Conservation (phyloP, 2,888 invertebrate genomes). For the Cantharis rufa region DNA sequence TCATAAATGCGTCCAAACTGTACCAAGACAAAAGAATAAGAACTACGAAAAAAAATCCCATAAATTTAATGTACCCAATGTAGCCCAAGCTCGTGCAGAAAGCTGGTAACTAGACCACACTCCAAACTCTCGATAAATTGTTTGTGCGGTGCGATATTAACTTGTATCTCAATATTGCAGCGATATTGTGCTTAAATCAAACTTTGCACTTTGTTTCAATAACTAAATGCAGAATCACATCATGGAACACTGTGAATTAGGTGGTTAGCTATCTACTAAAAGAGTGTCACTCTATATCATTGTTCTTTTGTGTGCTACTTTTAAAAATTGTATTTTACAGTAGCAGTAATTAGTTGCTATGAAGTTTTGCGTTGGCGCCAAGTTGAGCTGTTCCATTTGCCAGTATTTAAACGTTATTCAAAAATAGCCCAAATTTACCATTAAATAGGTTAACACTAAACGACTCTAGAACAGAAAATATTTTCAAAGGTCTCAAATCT, state of each 20-base stretch:
- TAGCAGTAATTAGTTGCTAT: neutral
- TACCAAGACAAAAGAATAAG: neutral
- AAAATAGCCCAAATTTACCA: neutral
- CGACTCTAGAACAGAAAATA: neutral
- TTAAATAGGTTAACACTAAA: slow-evolving; percentile 2
- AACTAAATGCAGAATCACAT: neutral
- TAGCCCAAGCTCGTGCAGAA: neutral
- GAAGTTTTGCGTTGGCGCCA: neutral
- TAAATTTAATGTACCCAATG: neutral
- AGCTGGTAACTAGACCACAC: neutral
- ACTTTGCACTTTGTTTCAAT: neutral
- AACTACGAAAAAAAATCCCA: neutral
- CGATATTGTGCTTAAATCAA: neutral
- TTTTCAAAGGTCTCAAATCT: neutral
- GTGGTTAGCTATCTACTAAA: neutral
- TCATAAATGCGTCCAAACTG: neutral
- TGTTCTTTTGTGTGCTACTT: neutral
- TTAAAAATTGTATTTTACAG: neutral
- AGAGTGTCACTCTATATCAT: neutral
- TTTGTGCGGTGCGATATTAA: neutral
- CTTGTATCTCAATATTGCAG: neutral
- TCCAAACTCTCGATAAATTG: neutral
- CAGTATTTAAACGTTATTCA: neutral
- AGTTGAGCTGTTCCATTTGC: neutral
- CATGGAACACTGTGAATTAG: neutral